Evolutionary conservation across 2,797 vertebrate genomes (phyloP), one percentile per base, ranked within the genome.

Genomic region (Onychomys torridus): DNA sequence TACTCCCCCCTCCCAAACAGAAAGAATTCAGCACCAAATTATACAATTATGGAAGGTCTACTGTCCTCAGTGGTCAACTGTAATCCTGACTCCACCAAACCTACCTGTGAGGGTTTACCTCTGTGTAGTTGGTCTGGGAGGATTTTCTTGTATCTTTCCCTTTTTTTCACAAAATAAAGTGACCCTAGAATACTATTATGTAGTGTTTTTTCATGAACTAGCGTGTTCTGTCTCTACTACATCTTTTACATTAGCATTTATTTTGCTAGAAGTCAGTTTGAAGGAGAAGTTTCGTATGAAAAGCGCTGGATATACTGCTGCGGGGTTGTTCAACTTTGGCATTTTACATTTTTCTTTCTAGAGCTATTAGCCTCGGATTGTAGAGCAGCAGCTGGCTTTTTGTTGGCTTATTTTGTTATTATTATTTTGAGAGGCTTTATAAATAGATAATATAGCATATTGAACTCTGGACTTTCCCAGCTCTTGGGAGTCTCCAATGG

Each of bases 381-480:
- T 79, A 79, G 43, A 91, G 27, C 34, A 69, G 5, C 52, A 25
- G 6, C 46, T 78, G 32, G 32, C 67, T 83, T 17, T 73, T 25
- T 75, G 17, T 63, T 94, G 34, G 6, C 7, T 37, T 34, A 46
- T 65, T 37, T 81, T 55, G 19, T 57, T 90, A 11, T 21, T 55
- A 40, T 40, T 79, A 55, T 82, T 83, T 57, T 37, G 49, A 63
- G 43, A 59, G 23, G 16, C 37, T 91, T 91, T 87, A 52, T 73
- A 11, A 57, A 8, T 63, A 12, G 67, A 49, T 75, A 43, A 49
- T 78, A 2, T 76, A 90, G 55, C 49, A 0, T 77, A 78, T 89
- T 87, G 79, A 25, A 32, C 52, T 94, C 59, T 78, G 86, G 29
- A n/a, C 65, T 92, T 95, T 83, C 29, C 67, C n/a, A 73, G 67